Conservation (phyloP, 2,113 vertebrate species). For the Erinaceus europaeus region DNA sequence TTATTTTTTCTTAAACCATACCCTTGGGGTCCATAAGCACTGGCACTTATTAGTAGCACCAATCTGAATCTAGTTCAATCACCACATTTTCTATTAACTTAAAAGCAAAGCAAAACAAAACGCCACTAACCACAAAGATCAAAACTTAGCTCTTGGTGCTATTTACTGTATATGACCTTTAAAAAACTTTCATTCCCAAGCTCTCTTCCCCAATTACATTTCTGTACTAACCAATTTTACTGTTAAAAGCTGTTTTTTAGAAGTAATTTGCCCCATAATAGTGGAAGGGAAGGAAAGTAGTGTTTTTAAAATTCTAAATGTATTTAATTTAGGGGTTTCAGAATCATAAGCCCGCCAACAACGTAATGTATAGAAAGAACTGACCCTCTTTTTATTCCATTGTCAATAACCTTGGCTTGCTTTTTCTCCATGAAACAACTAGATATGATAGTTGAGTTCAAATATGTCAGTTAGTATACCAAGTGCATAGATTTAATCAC, state of each 20-base stretch:
- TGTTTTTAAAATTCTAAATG: constrained; percentile 19
- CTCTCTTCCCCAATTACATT: constrained; percentile 7
- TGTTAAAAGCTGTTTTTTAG: constrained; percentile 1
- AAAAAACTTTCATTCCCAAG: background rate
- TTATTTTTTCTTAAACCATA: too few relatives aligned
- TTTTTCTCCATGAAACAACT: background rate
- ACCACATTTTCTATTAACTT: too few relatives aligned
- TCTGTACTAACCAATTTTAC: background rate
- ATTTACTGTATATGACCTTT: background rate
- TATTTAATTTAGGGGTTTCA: background rate
- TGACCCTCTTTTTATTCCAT: background rate
- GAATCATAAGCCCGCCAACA: too few relatives aligned
- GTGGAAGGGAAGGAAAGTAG: background rate
- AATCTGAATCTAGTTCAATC: background rate
- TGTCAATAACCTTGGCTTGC: background rate
- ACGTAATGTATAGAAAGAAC: too few relatives aligned
- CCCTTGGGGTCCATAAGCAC: too few relatives aligned
- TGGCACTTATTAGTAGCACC: too few relatives aligned
- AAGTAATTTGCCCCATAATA: background rate
- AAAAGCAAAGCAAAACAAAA: too few relatives aligned
- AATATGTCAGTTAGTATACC: too few relatives aligned
- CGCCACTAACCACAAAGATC: too few relatives aligned
- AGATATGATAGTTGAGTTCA: background rate
- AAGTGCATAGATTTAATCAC: background rate
- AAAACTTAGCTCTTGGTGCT: background rate